Base-by-base conservation (phyloP, 2,888 invertebrate genomes). In the Volucella bombylans region DNA sequence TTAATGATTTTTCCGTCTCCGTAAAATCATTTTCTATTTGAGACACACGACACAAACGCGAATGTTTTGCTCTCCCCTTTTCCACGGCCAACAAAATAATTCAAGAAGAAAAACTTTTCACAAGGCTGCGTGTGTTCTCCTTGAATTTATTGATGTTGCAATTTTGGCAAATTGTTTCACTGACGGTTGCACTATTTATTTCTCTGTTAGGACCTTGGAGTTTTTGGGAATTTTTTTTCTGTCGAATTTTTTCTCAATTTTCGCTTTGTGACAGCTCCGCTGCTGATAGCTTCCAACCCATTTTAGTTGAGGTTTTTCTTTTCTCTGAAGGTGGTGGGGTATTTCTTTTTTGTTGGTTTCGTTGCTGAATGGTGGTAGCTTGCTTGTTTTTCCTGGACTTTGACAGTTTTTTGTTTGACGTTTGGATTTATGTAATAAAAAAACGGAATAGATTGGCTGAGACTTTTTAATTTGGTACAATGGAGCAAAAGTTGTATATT, bases 1-100 rank as follows among this genome's bases (percentile, higher is more conserved):
- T 62, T 85, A 85, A 85, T 85, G 76, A 85, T 80, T 85, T 85
- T 81, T 81, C 81, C 80, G 68, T 76, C 80, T 81, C 73, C 67
- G 76, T 14, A 81, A 81, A 77, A 85, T 68, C 85, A 85, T 85
- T 85, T 77, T 80, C 69, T 64, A 68, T 71, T 71, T 12, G 38
- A 49, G 38, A 57, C 55, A 39, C 4, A 55, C 49, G 14, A 52
- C 38, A 4, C 45, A 38, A 61, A 76, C 54, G 47, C 57, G 43
- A 18, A 55, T 43, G 15, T 52, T 67, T 73, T 31, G 41, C 6
- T 31, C 31, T 31, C 43, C 10, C 50, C n/a, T 43, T 61, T 43
- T 47, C 43, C 65, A 47, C 39, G 31, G 14, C 9, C 2, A 23
- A 38, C 31, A 31, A 31, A 31, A 31, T 31, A 31, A 31, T 31